These are phyloP conservation scores for Oophaga pumilio DNA, from an alignment of 2,113 vertebrate species.

Conservation along the genomic window DNA sequence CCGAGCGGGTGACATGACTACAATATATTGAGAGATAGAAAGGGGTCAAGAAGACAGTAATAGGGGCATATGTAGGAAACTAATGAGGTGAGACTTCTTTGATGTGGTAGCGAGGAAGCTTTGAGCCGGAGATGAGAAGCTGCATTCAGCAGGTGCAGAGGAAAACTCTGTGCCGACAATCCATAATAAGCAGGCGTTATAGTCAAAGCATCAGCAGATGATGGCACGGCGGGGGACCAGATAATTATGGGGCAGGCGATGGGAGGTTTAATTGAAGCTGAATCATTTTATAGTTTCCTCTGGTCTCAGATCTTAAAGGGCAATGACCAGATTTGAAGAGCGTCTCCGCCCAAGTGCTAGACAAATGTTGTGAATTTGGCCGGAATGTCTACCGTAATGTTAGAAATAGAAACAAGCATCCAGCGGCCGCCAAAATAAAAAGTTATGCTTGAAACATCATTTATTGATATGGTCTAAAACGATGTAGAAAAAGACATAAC, in stretches of 20 bases:
- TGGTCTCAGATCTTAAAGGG: background rate
- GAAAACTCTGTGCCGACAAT: background rate
- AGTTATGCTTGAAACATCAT: no score
- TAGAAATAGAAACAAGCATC: no score
- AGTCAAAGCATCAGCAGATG: background rate
- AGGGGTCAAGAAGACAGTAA: background rate
- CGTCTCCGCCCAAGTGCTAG: background rate
- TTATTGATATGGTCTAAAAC: no score
- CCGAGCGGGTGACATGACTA: background rate
- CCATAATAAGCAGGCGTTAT: background rate
- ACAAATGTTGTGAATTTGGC: background rate
- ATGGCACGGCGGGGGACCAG: background rate
- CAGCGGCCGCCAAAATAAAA: no score
- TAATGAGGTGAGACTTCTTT: background rate
- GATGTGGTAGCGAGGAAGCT: background rate
- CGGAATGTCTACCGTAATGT: no score
- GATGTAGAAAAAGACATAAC: no score
- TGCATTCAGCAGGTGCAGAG: constrained; percentile 9
- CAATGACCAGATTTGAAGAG: background rate
- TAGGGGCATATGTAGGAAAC: background rate
- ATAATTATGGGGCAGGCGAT: constrained; percentile 5
- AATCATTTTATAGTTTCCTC: background rate
- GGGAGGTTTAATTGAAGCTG: background rate
- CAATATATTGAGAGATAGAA: background rate
- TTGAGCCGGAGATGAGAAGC: background rate